Percentiles rank a stretch among this genome's conserved stretches.
Evolutionary conservation across 2,113 vertebrate species (phyloP).

Genomic region (Hymenochirus boettgeri): DNA sequence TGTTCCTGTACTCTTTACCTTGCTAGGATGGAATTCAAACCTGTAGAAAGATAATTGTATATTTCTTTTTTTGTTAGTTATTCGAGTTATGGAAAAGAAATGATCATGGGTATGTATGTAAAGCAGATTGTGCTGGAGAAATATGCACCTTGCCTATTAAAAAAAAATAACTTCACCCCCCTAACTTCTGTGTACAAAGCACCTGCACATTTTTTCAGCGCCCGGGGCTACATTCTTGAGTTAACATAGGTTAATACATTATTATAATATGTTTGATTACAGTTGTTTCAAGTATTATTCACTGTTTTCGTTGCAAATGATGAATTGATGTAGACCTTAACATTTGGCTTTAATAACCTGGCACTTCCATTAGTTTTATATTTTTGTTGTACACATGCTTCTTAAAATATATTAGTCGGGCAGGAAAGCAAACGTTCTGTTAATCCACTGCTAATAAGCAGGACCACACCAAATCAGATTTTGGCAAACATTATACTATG

Average conservation of each 20-base stretch:
- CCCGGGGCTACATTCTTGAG: not conserved
- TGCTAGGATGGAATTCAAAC: too few species aligned
- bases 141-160: not conserved
- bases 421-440: too few species aligned
- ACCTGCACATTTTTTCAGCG: not conserved
- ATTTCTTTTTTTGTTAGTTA: too few species aligned
- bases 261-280: constrained; percentile 5
- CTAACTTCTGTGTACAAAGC: constrained; percentile 1
- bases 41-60: too few species aligned
- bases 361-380: not conserved
- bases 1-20: too few species aligned
- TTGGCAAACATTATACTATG: too few species aligned
- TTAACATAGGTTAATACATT: not conserved
- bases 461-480: too few species aligned
- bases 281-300: not conserved
- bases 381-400: not conserved
- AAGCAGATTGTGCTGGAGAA: not conserved
- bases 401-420: not conserved
- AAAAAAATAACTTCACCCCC: not conserved
- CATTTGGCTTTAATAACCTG: not conserved
- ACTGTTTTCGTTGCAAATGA: constrained; percentile 5
- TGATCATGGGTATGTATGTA: not conserved
- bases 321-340: not conserved
- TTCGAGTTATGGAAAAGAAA: not conserved
- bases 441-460: too few species aligned